Evolutionary conservation across 2,797 vertebrate genomes (phyloP), one percentile per base, ranked within the genome.

Genomic region (Danio albolineatus): DNA sequence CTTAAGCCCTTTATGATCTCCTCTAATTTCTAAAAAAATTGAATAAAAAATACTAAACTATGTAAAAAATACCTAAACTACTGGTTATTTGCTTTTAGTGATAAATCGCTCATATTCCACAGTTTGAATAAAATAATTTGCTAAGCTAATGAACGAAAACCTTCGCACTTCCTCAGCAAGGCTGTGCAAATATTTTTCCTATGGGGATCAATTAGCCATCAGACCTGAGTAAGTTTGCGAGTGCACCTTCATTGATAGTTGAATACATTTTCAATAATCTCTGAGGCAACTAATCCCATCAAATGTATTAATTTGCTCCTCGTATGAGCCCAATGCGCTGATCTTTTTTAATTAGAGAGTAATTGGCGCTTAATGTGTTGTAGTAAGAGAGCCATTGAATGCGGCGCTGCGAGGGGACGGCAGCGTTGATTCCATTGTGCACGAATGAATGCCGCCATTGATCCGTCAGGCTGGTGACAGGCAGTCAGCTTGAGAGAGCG

Each of bases 281-380:
- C 78, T 70, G 49, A 85, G 89, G 80, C 84, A 89, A 88, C 69
- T 81, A 78, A 84, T 84, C 85, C 85, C 85, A 85, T 87, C 84
- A 89, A 85, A 87, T 86, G 87, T 84, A 86, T 85, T 84, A 86
- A 91, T 89, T 84, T 87, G 84, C 83, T 90, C 74, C 57, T 86
- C 44, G 73, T 79, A 49, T 14, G n/a, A 79, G 81, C 81, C 87
- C 86, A 82, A 82, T 76, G 86, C 80, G 85, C 80, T 84, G 86
- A 90, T 92, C 87, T 86, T 87, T 90, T 88, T 90, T 91, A 92
- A 92, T 92, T 90, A 90, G 87, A 85, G 46, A 69, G 84, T 91
- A 92, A 92, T 92, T 91, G 87, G 88, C 87, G 85, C 87, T 77
- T 90, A 90, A 91, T 91, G 87, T 90, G 88, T 90, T 70, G 36